Evolutionary conservation across 2,888 invertebrate species (phyloP).

Genomic region (Lasioglossum malachurum): DNA sequence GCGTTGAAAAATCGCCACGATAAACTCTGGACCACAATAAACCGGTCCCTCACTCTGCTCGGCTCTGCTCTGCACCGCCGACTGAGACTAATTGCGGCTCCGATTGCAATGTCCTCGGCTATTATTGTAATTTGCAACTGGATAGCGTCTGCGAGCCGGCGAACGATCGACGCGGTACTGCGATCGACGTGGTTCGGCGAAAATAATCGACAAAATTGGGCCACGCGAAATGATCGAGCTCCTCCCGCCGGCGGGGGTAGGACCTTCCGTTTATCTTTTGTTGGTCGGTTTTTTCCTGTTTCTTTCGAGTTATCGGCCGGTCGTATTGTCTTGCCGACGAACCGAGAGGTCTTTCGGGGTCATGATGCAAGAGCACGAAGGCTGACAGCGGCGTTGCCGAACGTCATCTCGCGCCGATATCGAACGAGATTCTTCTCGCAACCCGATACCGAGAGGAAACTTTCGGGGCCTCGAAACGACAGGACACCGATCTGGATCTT

Average conservation of each 20-base stretch:
- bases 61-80: slow-evolving; percentile 59
- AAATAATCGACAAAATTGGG: slow-evolving; percentile 5
- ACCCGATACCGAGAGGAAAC: neutral
- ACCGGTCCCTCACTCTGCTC: slow-evolving; percentile 40
- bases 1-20: slow-evolving; percentile 67
- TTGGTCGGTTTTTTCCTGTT: neutral
- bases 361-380: slow-evolving; percentile 65
- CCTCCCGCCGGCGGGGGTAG: neutral
- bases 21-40: slow-evolving; percentile 71
- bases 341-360: slow-evolving; percentile 62
- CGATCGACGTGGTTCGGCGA: neutral
- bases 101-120: slow-evolving; percentile 78
- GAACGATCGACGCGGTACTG: slow-evolving; percentile 6
- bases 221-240: neutral
- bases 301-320: slow-evolving; percentile 46
- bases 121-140: slow-evolving; percentile 77
- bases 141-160: slow-evolving; percentile 40
- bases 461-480: neutral
- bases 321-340: slow-evolving; percentile 58
- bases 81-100: slow-evolving; percentile 80
- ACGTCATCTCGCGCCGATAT: neutral
- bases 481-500: neutral
- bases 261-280: neutral
- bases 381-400: slow-evolving; percentile 9
- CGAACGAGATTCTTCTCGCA: neutral